Evolutionary conservation across 1,140 invertebrate species (phyloP).

Genomic region (Drosophila fuyamai): DNA sequence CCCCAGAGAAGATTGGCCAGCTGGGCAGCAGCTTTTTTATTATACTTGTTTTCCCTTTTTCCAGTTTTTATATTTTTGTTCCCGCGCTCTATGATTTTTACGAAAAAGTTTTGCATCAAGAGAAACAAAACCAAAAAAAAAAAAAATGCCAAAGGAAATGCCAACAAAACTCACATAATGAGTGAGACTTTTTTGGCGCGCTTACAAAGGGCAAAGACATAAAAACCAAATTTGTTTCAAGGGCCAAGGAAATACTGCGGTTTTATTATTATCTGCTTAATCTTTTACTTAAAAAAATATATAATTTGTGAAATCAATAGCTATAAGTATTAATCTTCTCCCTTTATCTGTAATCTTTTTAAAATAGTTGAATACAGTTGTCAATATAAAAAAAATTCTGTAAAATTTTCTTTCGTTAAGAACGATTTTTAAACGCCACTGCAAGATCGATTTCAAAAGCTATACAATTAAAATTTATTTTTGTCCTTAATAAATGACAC

Average conservation of each 20-base stretch:
- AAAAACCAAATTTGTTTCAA: constrained; percentile 13
- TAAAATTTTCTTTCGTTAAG: too few relatives aligned
- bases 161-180: constrained; percentile 45
- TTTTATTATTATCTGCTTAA: neutral
- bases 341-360: too few relatives aligned
- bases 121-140: constrained; percentile 6
- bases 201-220: constrained; percentile 17
- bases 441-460: too few relatives aligned
- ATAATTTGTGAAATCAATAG: too few relatives aligned
- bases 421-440: too few relatives aligned
- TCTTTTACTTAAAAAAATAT: too few relatives aligned
- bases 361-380: too few relatives aligned
- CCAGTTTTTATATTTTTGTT: constrained; percentile 18
- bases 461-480: too few relatives aligned
- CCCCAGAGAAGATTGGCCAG: constrained; percentile 60
- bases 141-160: constrained; percentile 42
- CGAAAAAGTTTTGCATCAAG: constrained; percentile 41
- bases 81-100: constrained; percentile 22
- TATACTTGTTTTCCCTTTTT: constrained; percentile 21
- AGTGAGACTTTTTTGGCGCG: constrained; percentile 28
- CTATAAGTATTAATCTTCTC: too few relatives aligned
- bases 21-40: constrained; percentile 47
- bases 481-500: too few relatives aligned
- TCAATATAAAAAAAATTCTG: too few relatives aligned
- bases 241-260: neutral